Evolutionary conservation across 2,797 vertebrate genomes (phyloP), one percentile per base, ranked within the genome.

Genomic region (Glyptemys insculpta): DNA sequence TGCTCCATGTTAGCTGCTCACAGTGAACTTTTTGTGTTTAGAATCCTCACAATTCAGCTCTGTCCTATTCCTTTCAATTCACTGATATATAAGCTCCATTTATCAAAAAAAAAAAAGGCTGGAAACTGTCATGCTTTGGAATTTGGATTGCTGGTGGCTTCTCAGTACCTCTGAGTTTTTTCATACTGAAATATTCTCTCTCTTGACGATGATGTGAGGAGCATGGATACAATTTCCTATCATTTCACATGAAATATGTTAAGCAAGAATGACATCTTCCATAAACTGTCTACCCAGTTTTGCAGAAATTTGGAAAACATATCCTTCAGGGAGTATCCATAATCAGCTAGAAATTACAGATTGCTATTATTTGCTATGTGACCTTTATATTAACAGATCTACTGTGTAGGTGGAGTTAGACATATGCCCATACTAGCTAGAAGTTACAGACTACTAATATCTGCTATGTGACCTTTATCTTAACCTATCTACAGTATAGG

Each of bases 111-210:
- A 91, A 87, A 12, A 62, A 34, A 23, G 94, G 56, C 19, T n/a
- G 74, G 56, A 87, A 95, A 81, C 6, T 85, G 80, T 47, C 49
- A 47, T 44, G 62, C 92, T 91, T 59, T 0, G 0, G 62, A 59
- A 76, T 89, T 93, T 81, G 68, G 86, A 90, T 86, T 68, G 68
- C 37, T 81, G 87, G 41, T 86, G 49, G n/a, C 15, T 90, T 95
- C 92, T 94, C 83, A 76, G 7, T 31, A 37, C 54, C 37, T 94
- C 76, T 92, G 88, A 83, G 87, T 89, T 82, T 88, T 92, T 95
- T 94, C 83, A 19, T 44, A 50, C 10, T 80, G 52, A 87, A 85
- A 41, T 10, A 85, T 92, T 53, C 83, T 94, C n/a, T 91, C 57
- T 27, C 65, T 95, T 87, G 90, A 84, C 87, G 81, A 74, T 85